A percentile compares a stretch with the other conserved stretches of the same genome.
Evolutionary conservation across 1,140 invertebrate genomes (phyloP).

Genomic region (Dinoponera quadriceps): DNA sequence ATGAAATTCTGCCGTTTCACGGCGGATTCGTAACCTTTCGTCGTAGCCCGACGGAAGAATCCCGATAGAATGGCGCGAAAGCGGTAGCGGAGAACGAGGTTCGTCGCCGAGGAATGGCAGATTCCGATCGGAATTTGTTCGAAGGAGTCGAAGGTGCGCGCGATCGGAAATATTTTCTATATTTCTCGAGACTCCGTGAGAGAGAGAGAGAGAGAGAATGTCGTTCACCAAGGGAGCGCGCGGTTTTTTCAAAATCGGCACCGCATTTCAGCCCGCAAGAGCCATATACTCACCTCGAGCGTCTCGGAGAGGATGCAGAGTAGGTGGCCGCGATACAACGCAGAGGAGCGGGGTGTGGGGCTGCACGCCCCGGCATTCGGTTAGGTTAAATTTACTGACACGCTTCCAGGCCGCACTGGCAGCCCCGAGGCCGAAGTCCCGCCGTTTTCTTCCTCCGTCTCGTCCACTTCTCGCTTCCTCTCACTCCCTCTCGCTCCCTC

Average conservation of each 20-base stretch:
- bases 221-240: neutral
- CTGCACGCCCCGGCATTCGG: conserved; percentile 72
- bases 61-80: conserved; percentile 58
- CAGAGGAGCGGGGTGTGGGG: neutral
- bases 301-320: conserved; percentile 45
- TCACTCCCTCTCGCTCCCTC: conserved; percentile 19
- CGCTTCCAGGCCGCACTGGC: conserved; percentile 70
- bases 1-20: conserved; percentile 38
- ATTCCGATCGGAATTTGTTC: neutral
- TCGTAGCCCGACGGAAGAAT: conserved; percentile 28
- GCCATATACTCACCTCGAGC: too few relatives aligned
- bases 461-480: neutral
- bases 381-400: conserved; percentile 78
- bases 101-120: conserved; percentile 23
- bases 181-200: neutral
- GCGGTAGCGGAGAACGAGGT: conserved; percentile 8
- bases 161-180: neutral
- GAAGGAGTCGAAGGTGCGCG: too few relatives aligned
- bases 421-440: conserved; percentile 61
- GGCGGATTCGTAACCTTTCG: conserved; percentile 42
- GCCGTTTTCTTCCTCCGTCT: conserved; percentile 2
- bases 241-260: conserved; percentile 24
- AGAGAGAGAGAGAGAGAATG: too few relatives aligned
- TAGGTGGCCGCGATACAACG: conserved; percentile 50
- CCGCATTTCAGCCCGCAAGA: neutral